Evolutionary conservation across 2,113 vertebrate species (phyloP).

Genomic region (Typhlomys cinereus): DNA sequence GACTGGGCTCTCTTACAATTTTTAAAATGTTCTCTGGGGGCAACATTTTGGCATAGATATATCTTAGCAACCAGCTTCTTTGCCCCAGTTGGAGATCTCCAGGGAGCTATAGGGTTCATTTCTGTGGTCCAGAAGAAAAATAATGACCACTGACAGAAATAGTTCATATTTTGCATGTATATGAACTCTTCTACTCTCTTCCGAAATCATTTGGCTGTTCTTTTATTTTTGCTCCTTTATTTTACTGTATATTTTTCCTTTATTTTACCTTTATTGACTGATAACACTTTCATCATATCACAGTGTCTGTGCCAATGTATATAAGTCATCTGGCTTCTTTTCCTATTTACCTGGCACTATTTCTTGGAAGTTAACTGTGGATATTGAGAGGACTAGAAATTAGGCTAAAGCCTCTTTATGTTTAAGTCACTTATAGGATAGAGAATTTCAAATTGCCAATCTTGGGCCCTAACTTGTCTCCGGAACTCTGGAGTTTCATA

Average conservation of each 20-base stretch:
- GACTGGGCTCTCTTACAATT: slow-evolving; percentile 73
- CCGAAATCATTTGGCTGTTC: not conserved
- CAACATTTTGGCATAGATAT: slow-evolving; percentile 75
- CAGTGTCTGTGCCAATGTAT: not conserved
- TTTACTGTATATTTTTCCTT: not conserved
- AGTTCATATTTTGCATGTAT: not conserved
- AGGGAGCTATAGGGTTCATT: slow-evolving; percentile 28
- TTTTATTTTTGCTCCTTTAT: not conserved
- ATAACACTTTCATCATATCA: not conserved
- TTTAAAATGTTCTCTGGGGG: slow-evolving; percentile 79
- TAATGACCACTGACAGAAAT: slow-evolving; percentile 38
- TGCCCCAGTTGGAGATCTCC: not conserved
- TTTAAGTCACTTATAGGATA: not conserved
- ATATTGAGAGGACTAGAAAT: not conserved
- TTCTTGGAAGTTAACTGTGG: not conserved
- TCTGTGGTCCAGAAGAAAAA: slow-evolving; percentile 13
- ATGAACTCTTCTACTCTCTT: not conserved
- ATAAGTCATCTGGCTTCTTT: not conserved
- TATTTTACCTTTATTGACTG: no score
- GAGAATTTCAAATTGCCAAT: not conserved
- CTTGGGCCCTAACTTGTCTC: not conserved
- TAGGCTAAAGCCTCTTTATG: not conserved
- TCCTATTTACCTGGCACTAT: not conserved
- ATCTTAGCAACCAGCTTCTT: slow-evolving; percentile 33
- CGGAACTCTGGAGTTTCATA: not conserved